A percentile compares a stretch with the other conserved stretches of the same genome.
phyloP scores from a whole-genome alignment of 2,797 vertebrate genomes.

The Coregonus suidteri region DNA sequence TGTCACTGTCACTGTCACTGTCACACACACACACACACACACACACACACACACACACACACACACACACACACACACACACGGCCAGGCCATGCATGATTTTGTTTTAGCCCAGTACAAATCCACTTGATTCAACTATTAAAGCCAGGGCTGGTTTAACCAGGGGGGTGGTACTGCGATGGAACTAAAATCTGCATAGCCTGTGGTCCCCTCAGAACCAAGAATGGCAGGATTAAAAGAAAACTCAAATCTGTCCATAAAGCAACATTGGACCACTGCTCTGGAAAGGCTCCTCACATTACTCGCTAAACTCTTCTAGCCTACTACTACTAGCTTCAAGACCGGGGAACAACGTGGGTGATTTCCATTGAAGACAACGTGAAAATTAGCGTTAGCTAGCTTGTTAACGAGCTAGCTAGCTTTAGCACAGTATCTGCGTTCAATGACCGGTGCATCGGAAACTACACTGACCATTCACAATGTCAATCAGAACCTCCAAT shows the following conservation, averaged over 20 bases:
- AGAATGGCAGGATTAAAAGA: background rate
- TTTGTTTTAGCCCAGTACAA: too few relatives aligned
- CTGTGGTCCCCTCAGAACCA: too few relatives aligned
- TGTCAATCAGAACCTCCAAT: background rate
- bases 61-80: background rate
- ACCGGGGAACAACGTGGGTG: background rate
- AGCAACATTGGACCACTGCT: background rate
- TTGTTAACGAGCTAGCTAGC: constrained; percentile 1
- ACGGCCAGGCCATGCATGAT: background rate
- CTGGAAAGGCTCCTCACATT: background rate
- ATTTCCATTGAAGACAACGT: background rate
- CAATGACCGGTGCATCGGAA: background rate
- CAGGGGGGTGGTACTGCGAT: background rate
- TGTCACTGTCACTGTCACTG: background rate
- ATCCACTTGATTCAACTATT: background rate
- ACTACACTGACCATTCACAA: background rate
- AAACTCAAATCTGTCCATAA: background rate
- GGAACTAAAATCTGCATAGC: too few relatives aligned
- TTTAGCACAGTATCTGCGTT: background rate
- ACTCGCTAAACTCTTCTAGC: background rate
- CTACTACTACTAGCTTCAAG: background rate
- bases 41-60: background rate
- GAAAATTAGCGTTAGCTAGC: background rate
- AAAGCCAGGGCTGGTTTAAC: background rate
- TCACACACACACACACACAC: too few relatives aligned